These are phyloP conservation scores for Mimas tiliae DNA, from an alignment of 2,888 invertebrate species.

Conservation along the genomic window DNA sequence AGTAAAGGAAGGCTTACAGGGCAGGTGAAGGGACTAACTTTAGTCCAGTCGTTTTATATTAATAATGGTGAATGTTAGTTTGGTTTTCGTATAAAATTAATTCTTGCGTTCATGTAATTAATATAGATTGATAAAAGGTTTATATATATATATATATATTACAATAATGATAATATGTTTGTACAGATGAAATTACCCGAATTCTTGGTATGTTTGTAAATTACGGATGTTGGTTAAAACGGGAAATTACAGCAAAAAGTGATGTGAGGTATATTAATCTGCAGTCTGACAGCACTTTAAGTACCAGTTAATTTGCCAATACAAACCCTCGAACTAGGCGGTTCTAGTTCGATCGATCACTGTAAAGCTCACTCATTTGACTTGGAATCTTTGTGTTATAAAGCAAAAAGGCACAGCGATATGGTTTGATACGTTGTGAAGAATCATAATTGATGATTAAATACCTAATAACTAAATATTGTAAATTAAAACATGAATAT, in stretches of 20 bases:
- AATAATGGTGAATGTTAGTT: no score
- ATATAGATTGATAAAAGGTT: no score
- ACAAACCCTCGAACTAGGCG: slow-evolving; percentile 45
- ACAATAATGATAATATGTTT: background rate
- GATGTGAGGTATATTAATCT: slow-evolving; percentile 41
- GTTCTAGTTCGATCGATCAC: slow-evolving; percentile 49
- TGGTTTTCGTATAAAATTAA: no score
- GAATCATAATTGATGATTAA: background rate
- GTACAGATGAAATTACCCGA: no score
- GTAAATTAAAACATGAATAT: no score
- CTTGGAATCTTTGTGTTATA: slow-evolving; percentile 30
- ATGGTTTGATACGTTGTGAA: background rate
- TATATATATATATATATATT: no score
- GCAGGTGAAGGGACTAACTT: no score
- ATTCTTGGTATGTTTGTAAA: slow-evolving; percentile 38
- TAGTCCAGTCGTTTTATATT: no score
- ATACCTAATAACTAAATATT: background rate
- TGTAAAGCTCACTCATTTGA: slow-evolving; percentile 33
- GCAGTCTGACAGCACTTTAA: slow-evolving; percentile 38
- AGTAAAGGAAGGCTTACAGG: no score
- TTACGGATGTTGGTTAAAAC: slow-evolving; percentile 32
- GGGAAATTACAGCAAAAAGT: slow-evolving; percentile 41
- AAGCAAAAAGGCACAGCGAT: background rate
- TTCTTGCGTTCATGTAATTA: no score
- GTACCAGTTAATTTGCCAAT: slow-evolving; percentile 46